phyloP scores from a whole-genome alignment of 2,113 vertebrate species.

The Arenaria interpres region DNA sequence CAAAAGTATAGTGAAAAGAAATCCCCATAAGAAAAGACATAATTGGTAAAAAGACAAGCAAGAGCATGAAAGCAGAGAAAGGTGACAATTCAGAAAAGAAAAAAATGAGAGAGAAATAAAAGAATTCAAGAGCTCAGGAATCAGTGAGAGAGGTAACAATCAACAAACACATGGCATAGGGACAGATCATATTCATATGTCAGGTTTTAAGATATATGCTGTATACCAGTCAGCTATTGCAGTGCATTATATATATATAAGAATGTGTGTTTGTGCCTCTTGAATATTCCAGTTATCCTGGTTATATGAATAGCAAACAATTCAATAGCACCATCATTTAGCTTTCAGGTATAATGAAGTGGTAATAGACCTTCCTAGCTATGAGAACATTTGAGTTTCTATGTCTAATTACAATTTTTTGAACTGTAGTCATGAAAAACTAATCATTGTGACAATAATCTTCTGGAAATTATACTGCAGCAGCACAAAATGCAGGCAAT shows the following conservation, averaged over 20 bases:
- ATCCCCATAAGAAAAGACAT: not conserved
- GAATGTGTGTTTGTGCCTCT: not conserved
- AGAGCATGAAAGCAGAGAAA: not conserved
- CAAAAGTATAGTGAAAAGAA: not conserved
- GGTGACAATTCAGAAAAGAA: not conserved
- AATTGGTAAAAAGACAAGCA: not conserved
- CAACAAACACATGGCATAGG: not conserved
- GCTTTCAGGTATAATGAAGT: conserved; percentile 37
- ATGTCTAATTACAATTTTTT: conserved; percentile 65
- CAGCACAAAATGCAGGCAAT: conserved; percentile 56
- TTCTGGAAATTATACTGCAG: conserved; percentile 47
- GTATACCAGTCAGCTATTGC: not conserved
- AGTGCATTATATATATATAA: not conserved
- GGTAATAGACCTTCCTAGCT: conserved; percentile 39
- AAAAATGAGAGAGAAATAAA: not conserved
- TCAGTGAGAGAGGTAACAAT: not conserved
- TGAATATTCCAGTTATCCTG: not conserved
- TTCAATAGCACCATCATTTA: not conserved
- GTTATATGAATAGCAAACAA: not conserved
- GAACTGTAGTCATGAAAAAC: conserved; percentile 37
- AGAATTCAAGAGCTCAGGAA: not conserved
- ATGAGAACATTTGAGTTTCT: conserved; percentile 48
- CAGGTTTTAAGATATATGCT: not conserved
- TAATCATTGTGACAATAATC: conserved; percentile 51
- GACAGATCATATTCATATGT: not conserved